phyloP scores from a whole-genome alignment of 2,113 vertebrate genomes.

The Peromyscus californicus region DNA sequence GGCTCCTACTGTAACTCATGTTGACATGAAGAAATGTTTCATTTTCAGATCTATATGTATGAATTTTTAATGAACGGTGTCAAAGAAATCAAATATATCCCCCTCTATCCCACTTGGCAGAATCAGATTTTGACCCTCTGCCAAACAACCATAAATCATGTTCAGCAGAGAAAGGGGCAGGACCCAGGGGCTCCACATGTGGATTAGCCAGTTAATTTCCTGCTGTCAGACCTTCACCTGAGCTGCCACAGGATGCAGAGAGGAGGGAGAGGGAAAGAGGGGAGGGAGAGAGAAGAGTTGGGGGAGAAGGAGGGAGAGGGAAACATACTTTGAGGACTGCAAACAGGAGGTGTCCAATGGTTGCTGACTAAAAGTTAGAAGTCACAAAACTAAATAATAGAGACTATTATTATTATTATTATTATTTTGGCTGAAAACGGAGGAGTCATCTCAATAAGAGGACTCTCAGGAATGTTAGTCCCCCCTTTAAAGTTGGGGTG shows the following conservation, averaged over 20 bases:
- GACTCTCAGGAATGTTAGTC: not conserved
- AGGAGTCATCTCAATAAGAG: not conserved
- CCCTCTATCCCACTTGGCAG: slow-evolving; percentile 42
- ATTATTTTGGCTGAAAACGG: not conserved
- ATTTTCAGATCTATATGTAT: slow-evolving; percentile 73
- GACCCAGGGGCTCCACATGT: not conserved
- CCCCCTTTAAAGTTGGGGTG: not conserved
- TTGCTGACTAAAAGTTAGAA: not conserved
- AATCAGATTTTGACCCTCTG: slow-evolving; percentile 67
- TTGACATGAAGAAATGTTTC: slow-evolving; percentile 72
- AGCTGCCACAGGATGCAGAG: not conserved
- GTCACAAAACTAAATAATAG: slow-evolving; percentile 26
- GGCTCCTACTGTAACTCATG: slow-evolving; percentile 77
- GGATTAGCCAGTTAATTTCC: slow-evolving; percentile 67
- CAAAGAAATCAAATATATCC: slow-evolving; percentile 76
- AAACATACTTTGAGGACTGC: not conserved
- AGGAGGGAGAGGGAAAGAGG: not conserved
- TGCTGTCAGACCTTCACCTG: slow-evolving; percentile 57
- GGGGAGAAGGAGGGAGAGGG: too few species aligned
- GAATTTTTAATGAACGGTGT: slow-evolving; percentile 74
- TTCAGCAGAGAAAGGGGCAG: slow-evolving; percentile 45
- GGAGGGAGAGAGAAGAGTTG: not conserved
- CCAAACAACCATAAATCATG: slow-evolving; percentile 70
- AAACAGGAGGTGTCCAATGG: slow-evolving; percentile 7
- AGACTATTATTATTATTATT: not conserved